These are phyloP conservation scores for Empidonax traillii DNA, from an alignment of 2,113 vertebrate species.

Conservation along the genomic window DNA sequence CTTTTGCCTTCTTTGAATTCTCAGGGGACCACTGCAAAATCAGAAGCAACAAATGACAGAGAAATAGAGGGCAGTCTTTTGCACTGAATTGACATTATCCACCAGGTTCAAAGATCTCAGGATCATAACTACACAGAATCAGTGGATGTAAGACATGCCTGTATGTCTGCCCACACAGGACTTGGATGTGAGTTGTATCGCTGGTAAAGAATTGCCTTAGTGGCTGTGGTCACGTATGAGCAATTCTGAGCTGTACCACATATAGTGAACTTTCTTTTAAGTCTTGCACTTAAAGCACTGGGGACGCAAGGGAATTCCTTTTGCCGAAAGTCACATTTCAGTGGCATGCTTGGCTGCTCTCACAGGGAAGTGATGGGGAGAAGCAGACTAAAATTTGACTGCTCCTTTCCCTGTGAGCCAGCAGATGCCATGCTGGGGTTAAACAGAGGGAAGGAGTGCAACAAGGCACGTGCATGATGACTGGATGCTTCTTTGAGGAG, in stretches of 20 bases:
- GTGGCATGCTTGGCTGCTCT: not conserved
- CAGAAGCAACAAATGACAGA: not conserved
- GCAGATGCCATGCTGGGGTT: not conserved
- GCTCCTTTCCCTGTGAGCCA: not conserved
- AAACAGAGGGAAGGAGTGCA: not conserved
- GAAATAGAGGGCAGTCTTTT: not conserved
- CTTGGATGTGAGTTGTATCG: not conserved
- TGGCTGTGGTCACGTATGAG: not conserved
- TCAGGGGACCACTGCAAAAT: not conserved
- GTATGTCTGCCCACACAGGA: not conserved
- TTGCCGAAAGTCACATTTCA: not conserved
- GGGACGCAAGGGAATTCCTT: not conserved
- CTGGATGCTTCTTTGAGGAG: not conserved
- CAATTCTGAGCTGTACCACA: not conserved
- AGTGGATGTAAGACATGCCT: not conserved
- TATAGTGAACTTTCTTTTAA: not conserved
- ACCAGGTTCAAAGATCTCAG: not conserved
- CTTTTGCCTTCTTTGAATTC: not conserved
- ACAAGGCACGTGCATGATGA: fast-evolving
- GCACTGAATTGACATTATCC: not conserved
- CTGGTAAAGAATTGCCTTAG: not conserved
- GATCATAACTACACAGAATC: not conserved
- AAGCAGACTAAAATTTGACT: not conserved
- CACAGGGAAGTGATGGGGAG: not conserved
- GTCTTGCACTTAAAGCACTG: not conserved